Evolutionary conservation across 1,140 invertebrate genomes (phyloP).

Genomic region (Agraylea sexmaculata): DNA sequence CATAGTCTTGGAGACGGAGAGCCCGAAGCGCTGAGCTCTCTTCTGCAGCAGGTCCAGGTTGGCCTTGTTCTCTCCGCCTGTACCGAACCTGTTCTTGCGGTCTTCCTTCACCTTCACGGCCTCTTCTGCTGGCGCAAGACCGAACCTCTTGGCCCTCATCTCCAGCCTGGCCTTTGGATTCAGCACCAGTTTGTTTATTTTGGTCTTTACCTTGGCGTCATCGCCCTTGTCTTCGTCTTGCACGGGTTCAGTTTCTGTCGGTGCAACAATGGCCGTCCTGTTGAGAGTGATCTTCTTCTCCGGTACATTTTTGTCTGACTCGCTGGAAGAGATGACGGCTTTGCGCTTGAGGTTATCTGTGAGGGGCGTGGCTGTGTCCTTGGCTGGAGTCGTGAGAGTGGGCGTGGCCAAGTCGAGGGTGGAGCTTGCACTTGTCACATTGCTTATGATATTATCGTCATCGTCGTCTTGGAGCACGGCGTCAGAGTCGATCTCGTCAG

Average conservation of each 20-base stretch:
- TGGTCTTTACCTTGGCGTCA: slow-evolving; percentile 9
- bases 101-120: slow-evolving; percentile 50
- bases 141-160: slow-evolving; percentile 70
- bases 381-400: neutral
- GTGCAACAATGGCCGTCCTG: slow-evolving; percentile 44
- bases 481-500: slow-evolving; percentile 37
- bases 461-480: slow-evolving; percentile 44
- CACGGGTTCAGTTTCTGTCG: slow-evolving; percentile 17
- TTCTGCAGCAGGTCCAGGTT: slow-evolving; percentile 57
- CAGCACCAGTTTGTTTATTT: slow-evolving; percentile 45
- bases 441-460: slow-evolving; percentile 38
- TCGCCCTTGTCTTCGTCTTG: neutral
- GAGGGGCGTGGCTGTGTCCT: slow-evolving; percentile 1
- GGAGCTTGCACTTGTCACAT: slow-evolving; percentile 33
- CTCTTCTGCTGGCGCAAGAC: slow-evolving; percentile 44
- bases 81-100: slow-evolving; percentile 52
- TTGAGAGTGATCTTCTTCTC: slow-evolving; percentile 45
- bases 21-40: slow-evolving; percentile 62
- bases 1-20: slow-evolving; percentile 54
- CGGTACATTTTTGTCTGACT: slow-evolving; percentile 30
- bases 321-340: slow-evolving; percentile 13
- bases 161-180: slow-evolving; percentile 58
- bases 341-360: slow-evolving; percentile 1
- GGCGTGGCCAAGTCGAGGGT: no score
- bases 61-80: slow-evolving; percentile 30